A percentile compares a stretch with the other conserved stretches of the same genome.
Conservation (phyloP, 2,113 vertebrate species). For the Oreochromis niloticus region DNA sequence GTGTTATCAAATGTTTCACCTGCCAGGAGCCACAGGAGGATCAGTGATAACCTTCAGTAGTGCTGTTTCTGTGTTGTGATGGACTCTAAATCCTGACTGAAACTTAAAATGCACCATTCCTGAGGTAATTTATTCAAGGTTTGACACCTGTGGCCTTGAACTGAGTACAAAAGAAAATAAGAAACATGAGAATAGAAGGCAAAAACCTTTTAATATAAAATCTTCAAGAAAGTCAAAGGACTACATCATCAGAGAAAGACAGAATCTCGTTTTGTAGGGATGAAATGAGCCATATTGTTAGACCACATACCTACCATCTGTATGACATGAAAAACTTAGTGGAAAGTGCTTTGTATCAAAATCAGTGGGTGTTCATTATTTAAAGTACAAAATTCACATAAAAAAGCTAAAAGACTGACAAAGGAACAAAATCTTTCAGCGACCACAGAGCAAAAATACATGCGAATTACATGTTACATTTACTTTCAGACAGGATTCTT, state of each 20-base stretch:
- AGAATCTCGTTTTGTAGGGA: not conserved
- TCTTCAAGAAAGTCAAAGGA: not conserved
- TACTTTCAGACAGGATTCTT: constrained; percentile 82
- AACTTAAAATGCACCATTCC: not conserved
- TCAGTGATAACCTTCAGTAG: not conserved
- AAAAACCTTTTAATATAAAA: constrained; percentile 43
- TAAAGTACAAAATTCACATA: constrained; percentile 20
- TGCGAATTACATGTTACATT: not conserved
- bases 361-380: constrained; percentile 9
- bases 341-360: constrained; percentile 61
- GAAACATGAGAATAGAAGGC: not conserved
- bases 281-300: not conserved
- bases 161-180: not conserved
- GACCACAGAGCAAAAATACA: not conserved
- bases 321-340: not conserved
- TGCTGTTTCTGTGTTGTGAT: not conserved
- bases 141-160: not conserved
- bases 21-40: not conserved
- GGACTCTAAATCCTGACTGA: not conserved
- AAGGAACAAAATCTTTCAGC: not conserved
- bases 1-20: not conserved
- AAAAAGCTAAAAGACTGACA: not conserved
- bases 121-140: not conserved
- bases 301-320: not conserved
- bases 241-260: not conserved